Conservation (phyloP, 2,888 invertebrate species). For the Omphaloscelis lunosa region DNA sequence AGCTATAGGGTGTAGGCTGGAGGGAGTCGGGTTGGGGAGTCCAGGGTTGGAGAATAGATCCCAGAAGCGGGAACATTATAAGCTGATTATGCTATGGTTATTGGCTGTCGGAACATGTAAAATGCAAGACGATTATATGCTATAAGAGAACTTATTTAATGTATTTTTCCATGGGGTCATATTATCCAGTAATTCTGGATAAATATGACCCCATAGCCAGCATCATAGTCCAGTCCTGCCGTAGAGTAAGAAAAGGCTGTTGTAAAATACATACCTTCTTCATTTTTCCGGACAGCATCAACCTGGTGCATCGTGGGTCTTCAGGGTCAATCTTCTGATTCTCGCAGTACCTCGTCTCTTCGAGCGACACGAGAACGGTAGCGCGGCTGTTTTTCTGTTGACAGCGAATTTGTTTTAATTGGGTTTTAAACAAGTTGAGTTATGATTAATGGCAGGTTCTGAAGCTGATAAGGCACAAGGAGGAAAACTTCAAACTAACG, state of each 20-base stretch:
- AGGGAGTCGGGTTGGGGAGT: too few relatives aligned
- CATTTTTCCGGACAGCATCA: constrained; percentile 93
- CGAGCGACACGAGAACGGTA: constrained; percentile 93
- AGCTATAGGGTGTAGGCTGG: too few relatives aligned
- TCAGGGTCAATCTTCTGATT: constrained; percentile 92
- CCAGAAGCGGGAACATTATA: too few relatives aligned
- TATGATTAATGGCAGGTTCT: not conserved
- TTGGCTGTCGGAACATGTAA: too few relatives aligned
- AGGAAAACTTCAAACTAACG: not conserved
- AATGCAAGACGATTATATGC: too few relatives aligned
- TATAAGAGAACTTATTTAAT: too few relatives aligned
- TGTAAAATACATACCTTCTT: constrained; percentile 87
- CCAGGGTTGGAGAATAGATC: too few relatives aligned
- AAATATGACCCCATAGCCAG: not conserved
- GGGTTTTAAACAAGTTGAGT: not conserved
- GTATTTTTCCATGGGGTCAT: too few relatives aligned
- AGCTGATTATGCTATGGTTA: too few relatives aligned
- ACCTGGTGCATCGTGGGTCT: constrained; percentile 94
- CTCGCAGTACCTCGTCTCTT: constrained; percentile 93
- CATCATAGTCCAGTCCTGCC: not conserved
- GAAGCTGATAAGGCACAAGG: not conserved
- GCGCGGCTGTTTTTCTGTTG: constrained; percentile 91
- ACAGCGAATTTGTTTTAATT: constrained; percentile 39
- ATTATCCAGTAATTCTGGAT: not conserved
- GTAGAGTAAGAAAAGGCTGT: not conserved